A percentile compares a stretch with the other conserved stretches of the same genome.
Conservation (phyloP, 2,888 invertebrate species). For the Luperina testacea region DNA sequence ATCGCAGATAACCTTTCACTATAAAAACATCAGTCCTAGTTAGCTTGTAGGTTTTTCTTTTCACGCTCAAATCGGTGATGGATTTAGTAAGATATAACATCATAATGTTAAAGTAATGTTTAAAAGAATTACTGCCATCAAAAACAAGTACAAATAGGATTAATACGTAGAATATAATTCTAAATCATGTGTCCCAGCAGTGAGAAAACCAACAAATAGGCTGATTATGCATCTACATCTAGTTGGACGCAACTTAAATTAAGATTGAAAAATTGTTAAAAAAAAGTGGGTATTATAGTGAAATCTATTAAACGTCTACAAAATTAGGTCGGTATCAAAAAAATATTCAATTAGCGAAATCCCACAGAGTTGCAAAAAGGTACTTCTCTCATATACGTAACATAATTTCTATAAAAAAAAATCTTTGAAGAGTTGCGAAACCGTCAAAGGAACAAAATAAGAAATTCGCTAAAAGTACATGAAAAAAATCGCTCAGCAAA, state of each 20-base stretch:
- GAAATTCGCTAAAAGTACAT: conserved; percentile 61
- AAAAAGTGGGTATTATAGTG: neutral
- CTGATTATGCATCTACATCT: neutral
- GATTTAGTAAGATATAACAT: neutral
- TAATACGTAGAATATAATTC: neutral
- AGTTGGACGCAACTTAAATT: neutral
- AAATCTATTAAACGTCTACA: neutral
- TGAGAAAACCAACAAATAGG: neutral
- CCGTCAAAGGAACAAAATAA: conserved; percentile 46
- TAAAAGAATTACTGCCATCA: neutral
- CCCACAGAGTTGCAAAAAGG: neutral
- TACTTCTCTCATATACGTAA: neutral
- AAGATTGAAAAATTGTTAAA: neutral
- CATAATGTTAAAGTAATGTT: too few species aligned
- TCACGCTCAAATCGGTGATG: neutral
- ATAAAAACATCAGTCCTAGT: conserved; percentile 5
- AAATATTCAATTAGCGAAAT: neutral
- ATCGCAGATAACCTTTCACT: conserved; percentile 25
- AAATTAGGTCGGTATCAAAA: neutral
- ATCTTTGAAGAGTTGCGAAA: conserved; percentile 59
- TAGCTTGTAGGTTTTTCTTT: neutral
- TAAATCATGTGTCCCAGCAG: neutral
- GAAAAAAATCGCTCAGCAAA: conserved; percentile 74
- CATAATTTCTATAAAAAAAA: neutral
- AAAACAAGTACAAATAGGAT: neutral